Base-by-base conservation (phyloP, 64 coral and sea anemone species). In the Cladopsammia gracilis region DNA sequence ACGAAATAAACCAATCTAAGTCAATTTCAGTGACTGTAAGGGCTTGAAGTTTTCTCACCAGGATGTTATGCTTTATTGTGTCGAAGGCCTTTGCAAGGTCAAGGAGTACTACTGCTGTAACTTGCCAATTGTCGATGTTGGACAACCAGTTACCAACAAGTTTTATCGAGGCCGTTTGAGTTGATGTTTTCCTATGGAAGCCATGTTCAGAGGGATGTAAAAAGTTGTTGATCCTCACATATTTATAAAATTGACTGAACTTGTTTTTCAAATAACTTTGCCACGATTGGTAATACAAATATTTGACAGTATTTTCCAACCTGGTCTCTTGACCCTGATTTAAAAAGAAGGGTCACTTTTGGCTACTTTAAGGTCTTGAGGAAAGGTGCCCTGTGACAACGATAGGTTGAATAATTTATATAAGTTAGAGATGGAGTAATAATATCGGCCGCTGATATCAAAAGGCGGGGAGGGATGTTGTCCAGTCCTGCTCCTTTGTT, bases 261-360 rank as follows among this genome's bases (percentile, higher is more conserved):
- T 77, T 77, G 26, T 77, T 77, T 77, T 77, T 85, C 62, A 86
- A 86, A 86, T 70, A 86, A 69, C 83, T 86, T 86, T 48, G 83
- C 65, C 16, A 86, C 83, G 23, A 86, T 68, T 65, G 83, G 62
- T 12, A 86, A 19, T 6, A 86, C 65, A 18, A 62, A 86, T 68
- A 86, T 86, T 13, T 60, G 83, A 22, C 62, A 48, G 49, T 86
- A 86, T 16, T 86, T 86, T 67, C n/a, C 83, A 68, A 86, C 83
- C 45, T 77, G 62, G 49, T 69, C 47, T 67, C 25, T 86, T 86
- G 83, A n/a, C 47, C 83, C 83, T 49, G 83, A 86, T 68, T 86
- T 86, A 48, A 68, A 68, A 19, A 86, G 42, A 19, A 62, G 83
- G 18, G 62, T 50, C 26, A 86, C 83, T n/a, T 68, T 86, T 86